A percentile compares a stretch with the other conserved stretches of the same genome.
Evolutionary conservation across 2,797 vertebrate genomes (phyloP).

Genomic region (Pteronotus mesoamericanus): DNA sequence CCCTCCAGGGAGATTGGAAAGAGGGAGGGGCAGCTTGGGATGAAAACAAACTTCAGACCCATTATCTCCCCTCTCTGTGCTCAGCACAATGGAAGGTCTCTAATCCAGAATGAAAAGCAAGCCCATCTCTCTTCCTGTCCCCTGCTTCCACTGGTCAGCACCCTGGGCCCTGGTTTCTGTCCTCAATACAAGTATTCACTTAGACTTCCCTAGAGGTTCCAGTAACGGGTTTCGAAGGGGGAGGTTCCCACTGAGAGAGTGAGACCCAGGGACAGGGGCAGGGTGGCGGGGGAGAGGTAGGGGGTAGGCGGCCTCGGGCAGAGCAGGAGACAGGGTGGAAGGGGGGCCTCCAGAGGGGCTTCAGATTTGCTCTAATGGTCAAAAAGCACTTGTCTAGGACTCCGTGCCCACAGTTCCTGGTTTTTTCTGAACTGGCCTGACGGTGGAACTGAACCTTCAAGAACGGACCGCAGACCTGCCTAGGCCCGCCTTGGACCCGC

Average conservation of each 20-base stretch:
- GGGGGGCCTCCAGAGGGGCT: not conserved
- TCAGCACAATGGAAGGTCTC: slow-evolving; percentile 76
- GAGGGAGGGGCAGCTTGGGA: slow-evolving; percentile 59
- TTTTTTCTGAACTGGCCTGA: not conserved
- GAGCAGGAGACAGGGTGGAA: not conserved
- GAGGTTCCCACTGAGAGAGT: slow-evolving; percentile 34
- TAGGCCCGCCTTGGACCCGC: not conserved
- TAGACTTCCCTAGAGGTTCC: slow-evolving; percentile 76
- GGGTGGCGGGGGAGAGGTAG: not conserved
- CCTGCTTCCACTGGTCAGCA: slow-evolving; percentile 65
- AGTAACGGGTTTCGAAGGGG: slow-evolving; percentile 75
- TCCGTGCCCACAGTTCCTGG: not conserved
- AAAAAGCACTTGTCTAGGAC: not conserved
- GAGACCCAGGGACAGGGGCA: not conserved
- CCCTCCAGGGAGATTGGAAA: slow-evolving; percentile 16
- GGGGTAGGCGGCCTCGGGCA: not conserved
- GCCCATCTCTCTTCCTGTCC: slow-evolving; percentile 69
- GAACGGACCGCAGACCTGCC: not conserved
- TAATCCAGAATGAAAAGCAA: slow-evolving; percentile 82
- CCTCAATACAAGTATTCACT: slow-evolving; percentile 82
- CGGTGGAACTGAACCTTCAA: not conserved
- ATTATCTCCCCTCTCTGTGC: slow-evolving; percentile 74
- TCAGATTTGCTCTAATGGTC: not conserved
- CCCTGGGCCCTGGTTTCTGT: slow-evolving; percentile 67
- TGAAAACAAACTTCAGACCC: slow-evolving; percentile 75